These are phyloP conservation scores for Melanotaenia trifasciata DNA, from an alignment of 2,797 vertebrate genomes.

Conservation along the genomic window DNA sequence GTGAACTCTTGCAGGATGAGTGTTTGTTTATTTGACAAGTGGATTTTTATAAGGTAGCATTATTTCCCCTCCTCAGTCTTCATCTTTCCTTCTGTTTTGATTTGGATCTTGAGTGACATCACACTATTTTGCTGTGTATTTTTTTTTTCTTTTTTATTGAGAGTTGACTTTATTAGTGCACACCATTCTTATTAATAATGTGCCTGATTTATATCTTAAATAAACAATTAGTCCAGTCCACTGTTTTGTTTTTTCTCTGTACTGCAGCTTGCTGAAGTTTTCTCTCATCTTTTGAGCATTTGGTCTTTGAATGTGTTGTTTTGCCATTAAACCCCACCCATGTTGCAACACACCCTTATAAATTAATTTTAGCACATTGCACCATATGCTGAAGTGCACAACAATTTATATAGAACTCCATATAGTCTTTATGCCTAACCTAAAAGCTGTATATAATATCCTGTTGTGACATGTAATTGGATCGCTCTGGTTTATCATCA, in stretches of 20 bases:
- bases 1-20: conserved; percentile 49
- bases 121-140: conserved; percentile 75
- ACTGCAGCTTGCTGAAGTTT: neutral
- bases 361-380: neutral
- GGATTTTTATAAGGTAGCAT: neutral
- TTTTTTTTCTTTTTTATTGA: conserved; percentile 53
- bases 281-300: neutral
- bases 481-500: conserved; percentile 26
- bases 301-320: neutral
- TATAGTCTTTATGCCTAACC: conserved; percentile 29
- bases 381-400: conserved; percentile 27
- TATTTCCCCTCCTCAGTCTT: conserved; percentile 1
- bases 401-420: conserved; percentile 19
- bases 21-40: conserved; percentile 37
- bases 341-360: conserved; percentile 9
- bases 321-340: conserved; percentile 13
- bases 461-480: conserved; percentile 34
- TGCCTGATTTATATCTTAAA: conserved; percentile 78
- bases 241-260: neutral
- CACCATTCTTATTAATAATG: conserved; percentile 68
- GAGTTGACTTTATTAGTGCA: conserved; percentile 70
- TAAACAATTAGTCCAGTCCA: conserved; percentile 58
- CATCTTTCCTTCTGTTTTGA: conserved; percentile 57
- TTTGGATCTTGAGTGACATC: conserved; percentile 62
- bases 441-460: conserved; percentile 12